Base-by-base conservation (phyloP, 64 coral and sea anemone species). In the Hydrozoanthus tunicans region DNA sequence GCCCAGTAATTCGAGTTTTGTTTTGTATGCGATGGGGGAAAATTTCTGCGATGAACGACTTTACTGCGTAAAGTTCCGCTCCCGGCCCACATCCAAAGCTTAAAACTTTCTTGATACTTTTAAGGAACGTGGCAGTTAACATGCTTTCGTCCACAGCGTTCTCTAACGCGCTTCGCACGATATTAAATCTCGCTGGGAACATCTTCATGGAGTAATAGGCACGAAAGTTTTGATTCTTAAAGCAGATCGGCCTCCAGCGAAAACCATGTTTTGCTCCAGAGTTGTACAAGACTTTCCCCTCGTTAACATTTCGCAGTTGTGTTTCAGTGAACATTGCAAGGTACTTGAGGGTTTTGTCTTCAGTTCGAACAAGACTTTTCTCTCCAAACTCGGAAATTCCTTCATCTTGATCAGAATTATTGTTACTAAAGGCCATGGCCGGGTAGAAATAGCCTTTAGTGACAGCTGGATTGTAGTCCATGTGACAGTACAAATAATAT, bases 61-160 rank as follows among this genome's bases (percentile, higher is more conserved):
- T 88, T 26, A 73, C 26, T 6, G 84, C 84, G 9, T 88, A 88
- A 59, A 88, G 84, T 72, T 88, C 84, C 56, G 59, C 43, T 59
- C 84, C 84, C 13, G 84, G 84, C 15, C 84, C 84, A 12, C 84
- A 88, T 14, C 84, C 84, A 70, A 88, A 88, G 59, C 84, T 88
- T 56, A 75, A 57, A 52, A 88, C 69, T 88, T 88, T 88, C 66
- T 88, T 88, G 6, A 88, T 27, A 69, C 84, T 88, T 88, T 73
- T 88, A 13, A 88, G 84, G 23, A 88, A 88, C 17, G 84, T 88
- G 3, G 84, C 84, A 24, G 84, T 88, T 60, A 88, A 27, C 55
- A 88, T 60, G 4, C 84, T 88, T 5, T 75, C 84, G 6, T 88
- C 84, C 3, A 74, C 84, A 3, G 84, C 84, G n/a, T 70, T 73